A percentile compares a stretch with the other conserved stretches of the same genome.
phyloP scores from a whole-genome alignment of 2,113 vertebrate species.

The Coturnix japonica region DNA sequence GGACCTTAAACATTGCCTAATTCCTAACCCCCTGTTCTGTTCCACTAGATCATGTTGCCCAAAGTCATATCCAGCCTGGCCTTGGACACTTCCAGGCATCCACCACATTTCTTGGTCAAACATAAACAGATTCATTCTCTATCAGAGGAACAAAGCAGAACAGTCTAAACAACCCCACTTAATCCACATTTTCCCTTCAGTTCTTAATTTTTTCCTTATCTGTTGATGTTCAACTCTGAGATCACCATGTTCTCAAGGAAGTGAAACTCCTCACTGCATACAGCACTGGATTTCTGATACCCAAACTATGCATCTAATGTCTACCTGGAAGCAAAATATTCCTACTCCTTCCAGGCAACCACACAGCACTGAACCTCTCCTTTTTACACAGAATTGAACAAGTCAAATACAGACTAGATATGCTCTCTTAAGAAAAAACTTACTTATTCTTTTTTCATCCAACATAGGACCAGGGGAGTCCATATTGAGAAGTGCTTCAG shows the following conservation, averaged over 20 bases:
- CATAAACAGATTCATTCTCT: neutral
- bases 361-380: neutral
- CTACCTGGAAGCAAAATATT: neutral
- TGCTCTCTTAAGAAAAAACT: constrained; percentile 57
- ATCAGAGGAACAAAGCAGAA: neutral
- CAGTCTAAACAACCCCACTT: neutral
- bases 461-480: constrained; percentile 87
- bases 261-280: neutral
- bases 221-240: neutral
- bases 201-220: neutral
- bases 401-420: neutral
- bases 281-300: neutral
- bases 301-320: neutral
- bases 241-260: neutral
- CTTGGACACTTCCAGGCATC: neutral
- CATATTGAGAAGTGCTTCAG: constrained; percentile 92
- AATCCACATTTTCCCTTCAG: neutral
- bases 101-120: neutral
- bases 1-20: neutral
- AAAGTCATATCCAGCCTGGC: neutral
- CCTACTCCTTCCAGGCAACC: neutral
- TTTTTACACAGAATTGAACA: neutral
- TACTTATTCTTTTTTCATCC: constrained; percentile 89
- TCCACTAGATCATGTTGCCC: neutral
- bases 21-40: neutral